Evolutionary conservation across 2,888 invertebrate species (phyloP).

Genomic region (Yponomeuta evonymella): DNA sequence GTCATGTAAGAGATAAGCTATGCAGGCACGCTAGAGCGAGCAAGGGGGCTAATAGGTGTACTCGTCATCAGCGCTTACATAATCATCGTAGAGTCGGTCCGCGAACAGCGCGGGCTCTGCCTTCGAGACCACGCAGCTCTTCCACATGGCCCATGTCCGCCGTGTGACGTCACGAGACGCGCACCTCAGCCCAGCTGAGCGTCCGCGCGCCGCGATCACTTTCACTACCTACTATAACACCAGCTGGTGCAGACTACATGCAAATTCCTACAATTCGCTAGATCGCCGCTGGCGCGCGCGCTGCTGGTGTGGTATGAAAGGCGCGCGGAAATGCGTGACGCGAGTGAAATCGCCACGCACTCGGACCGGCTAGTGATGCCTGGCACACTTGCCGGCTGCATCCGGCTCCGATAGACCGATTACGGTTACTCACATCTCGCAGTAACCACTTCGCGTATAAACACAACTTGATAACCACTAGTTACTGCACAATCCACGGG

Average conservation of each 20-base stretch:
- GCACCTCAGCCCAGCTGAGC: conserved; percentile 1
- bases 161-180: conserved; percentile 21
- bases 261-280: conserved; percentile 6
- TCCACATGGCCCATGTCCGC: conserved; percentile 72
- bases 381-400: conserved; percentile 24
- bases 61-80: conserved; percentile 47
- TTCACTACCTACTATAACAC: conserved; percentile 46
- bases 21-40: conserved; percentile 8
- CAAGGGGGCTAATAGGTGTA: conserved; percentile 9
- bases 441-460: conserved; percentile 5
- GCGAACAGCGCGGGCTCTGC: conserved; percentile 60
- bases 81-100: conserved; percentile 54
- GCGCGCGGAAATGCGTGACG: conserved; percentile 62
- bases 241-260: neutral
- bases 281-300: neutral
- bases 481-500: conserved; percentile 17
- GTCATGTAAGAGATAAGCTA: conserved; percentile 6
- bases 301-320: conserved; percentile 32
- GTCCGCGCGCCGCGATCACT: conserved; percentile 54
- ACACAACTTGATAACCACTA: conserved; percentile 21
- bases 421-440: conserved; percentile 11
- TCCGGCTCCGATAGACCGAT: conserved; percentile 28
- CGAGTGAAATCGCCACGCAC: conserved; percentile 59
- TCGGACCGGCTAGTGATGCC: conserved; percentile 28
- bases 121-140: conserved; percentile 71